phyloP scores from a whole-genome alignment of 2,113 vertebrate genomes.

The Caretta caretta region DNA sequence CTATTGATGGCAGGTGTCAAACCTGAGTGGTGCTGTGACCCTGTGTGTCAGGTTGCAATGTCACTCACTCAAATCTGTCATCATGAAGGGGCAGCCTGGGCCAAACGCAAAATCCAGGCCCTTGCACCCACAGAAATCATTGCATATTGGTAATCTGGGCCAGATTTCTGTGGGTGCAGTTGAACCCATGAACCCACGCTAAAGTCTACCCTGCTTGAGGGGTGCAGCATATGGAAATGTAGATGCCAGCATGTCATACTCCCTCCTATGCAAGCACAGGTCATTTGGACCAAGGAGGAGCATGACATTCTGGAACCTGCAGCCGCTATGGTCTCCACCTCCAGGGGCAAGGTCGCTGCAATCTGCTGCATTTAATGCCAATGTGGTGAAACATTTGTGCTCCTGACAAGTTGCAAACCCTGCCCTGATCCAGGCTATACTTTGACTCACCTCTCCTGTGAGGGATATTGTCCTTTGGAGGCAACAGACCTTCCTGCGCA shows the following conservation, averaged over 20 bases:
- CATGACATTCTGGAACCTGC: background rate
- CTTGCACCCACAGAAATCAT: background rate
- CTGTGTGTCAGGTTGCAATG: background rate
- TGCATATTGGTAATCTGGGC: background rate
- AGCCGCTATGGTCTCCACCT: background rate
- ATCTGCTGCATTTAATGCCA: background rate
- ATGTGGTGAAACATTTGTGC: background rate
- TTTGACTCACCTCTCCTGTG: background rate
- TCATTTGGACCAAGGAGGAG: background rate
- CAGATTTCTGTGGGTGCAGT: background rate
- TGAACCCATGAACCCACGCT: background rate
- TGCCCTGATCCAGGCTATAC: background rate
- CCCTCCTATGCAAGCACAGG: background rate
- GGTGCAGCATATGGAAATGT: background rate
- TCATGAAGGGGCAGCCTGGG: background rate
- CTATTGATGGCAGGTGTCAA: background rate
- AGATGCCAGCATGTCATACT: accelerated
- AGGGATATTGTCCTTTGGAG: background rate
- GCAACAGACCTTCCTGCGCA: background rate
- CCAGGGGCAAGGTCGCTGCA: background rate
- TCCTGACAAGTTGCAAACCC: background rate
- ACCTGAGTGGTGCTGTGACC: background rate
- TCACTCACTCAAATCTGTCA: background rate
- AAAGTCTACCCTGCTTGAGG: background rate
- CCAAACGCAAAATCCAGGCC: background rate